Evolutionary conservation across 2,797 vertebrate genomes (phyloP).

Genomic region (Iguana delicatissima): DNA sequence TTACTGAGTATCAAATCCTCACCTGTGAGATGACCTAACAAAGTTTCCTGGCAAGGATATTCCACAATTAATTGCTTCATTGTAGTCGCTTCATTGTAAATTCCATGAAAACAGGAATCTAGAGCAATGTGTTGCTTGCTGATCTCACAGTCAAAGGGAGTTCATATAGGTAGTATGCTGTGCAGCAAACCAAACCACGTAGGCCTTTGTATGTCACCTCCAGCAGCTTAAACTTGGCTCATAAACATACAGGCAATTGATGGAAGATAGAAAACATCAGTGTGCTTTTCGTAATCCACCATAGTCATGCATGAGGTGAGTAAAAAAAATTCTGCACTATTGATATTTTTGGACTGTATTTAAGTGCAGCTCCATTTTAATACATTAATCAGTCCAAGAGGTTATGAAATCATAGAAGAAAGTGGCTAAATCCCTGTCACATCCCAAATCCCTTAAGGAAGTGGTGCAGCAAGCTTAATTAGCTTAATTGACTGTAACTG

Average conservation of each 20-base stretch:
- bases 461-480: background rate
- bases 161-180: background rate
- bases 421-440: background rate
- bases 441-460: too few relatives aligned
- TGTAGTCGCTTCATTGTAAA: background rate
- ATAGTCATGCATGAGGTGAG: background rate
- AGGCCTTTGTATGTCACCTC: background rate
- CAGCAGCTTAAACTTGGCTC: background rate
- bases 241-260: background rate
- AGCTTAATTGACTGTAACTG: conserved; percentile 1
- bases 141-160: background rate
- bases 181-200: too few relatives aligned
- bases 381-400: background rate
- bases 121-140: background rate
- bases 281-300: background rate
- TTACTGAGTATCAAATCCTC: background rate
- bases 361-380: background rate
- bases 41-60: background rate
- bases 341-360: background rate
- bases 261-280: background rate
- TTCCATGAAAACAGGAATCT: background rate
- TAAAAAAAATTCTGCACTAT: background rate
- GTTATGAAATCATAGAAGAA: conserved; percentile 7
- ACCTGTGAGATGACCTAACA: too few relatives aligned
- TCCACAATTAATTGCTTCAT: background rate